phyloP scores from a whole-genome alignment of 1,140 invertebrate genomes.

The Tetragonula clypearis region DNA sequence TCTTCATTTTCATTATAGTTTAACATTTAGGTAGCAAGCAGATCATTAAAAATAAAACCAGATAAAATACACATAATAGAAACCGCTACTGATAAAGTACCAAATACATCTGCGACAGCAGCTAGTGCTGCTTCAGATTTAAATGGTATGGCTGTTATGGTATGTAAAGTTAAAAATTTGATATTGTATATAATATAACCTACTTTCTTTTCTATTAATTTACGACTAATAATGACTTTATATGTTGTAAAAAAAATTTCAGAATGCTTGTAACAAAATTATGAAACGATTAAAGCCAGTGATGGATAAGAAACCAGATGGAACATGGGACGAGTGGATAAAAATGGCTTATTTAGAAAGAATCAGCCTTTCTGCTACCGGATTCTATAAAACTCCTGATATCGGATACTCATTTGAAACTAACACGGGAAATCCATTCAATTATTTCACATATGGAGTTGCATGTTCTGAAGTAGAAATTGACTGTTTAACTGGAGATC shows the following conservation, averaged over 20 bases:
- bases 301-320: constrained; percentile 89
- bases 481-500: constrained; percentile 94
- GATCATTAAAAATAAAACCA: constrained; percentile 87
- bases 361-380: constrained; percentile 92
- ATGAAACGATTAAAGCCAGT: constrained; percentile 89
- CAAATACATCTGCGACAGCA: constrained; percentile 96
- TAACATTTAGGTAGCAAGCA: constrained; percentile 85
- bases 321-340: constrained; percentile 94
- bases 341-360: constrained; percentile 90
- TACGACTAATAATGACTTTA: background rate
- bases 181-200: background rate
- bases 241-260: constrained; percentile 32
- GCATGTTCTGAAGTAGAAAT: constrained; percentile 93
- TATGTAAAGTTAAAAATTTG: constrained; percentile 74
- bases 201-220: background rate
- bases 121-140: constrained; percentile 96
- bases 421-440: constrained; percentile 88
- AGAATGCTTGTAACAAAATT: constrained; percentile 92
- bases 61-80: constrained; percentile 94
- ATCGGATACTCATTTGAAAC: constrained; percentile 89
- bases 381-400: constrained; percentile 92
- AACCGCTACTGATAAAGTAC: constrained; percentile 96
- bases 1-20: background rate
- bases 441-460: constrained; percentile 92
- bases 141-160: constrained; percentile 96